phyloP scores from a whole-genome alignment of 2,888 invertebrate genomes.

The Bembecia ichneumoniformis region DNA sequence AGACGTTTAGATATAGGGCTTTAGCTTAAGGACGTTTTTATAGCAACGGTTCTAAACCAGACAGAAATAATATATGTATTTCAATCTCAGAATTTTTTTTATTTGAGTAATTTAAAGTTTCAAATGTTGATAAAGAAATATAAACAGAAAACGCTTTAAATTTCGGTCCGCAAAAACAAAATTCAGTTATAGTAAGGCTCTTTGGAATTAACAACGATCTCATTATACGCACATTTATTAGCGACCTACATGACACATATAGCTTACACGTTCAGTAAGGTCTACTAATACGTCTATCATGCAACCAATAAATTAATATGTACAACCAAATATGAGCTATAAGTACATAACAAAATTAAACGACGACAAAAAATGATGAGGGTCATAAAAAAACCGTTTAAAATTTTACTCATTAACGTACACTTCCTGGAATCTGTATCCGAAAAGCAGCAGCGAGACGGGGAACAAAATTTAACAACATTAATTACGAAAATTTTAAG shows the following conservation, averaged over 20 bases:
- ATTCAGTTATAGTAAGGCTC: too few species aligned
- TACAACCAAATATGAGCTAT: not conserved
- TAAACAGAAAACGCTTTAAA: too few species aligned
- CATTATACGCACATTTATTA: not conserved
- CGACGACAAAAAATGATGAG: not conserved
- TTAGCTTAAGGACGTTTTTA: too few species aligned
- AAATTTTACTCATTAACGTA: slow-evolving; percentile 32
- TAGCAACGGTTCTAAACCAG: too few species aligned
- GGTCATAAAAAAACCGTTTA: not conserved
- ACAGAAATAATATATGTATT: too few species aligned
- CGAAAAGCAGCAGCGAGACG: slow-evolving; percentile 42
- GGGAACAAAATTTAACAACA: slow-evolving; percentile 30
- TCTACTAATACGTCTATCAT: not conserved
- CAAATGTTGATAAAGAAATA: too few species aligned
- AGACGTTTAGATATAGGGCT: too few species aligned
- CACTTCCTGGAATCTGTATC: slow-evolving; percentile 59
- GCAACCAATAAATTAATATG: not conserved
- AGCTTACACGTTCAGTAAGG: not conserved
- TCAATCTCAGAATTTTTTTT: too few species aligned
- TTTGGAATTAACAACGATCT: not conserved
- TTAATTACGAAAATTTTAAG: not conserved
- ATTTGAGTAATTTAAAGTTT: too few species aligned
- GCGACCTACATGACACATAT: not conserved
- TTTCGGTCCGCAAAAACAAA: too few species aligned
- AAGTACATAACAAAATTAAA: not conserved